Evolutionary conservation across 2,113 vertebrate genomes (phyloP).

Genomic region (Tenrec ecaudatus): DNA sequence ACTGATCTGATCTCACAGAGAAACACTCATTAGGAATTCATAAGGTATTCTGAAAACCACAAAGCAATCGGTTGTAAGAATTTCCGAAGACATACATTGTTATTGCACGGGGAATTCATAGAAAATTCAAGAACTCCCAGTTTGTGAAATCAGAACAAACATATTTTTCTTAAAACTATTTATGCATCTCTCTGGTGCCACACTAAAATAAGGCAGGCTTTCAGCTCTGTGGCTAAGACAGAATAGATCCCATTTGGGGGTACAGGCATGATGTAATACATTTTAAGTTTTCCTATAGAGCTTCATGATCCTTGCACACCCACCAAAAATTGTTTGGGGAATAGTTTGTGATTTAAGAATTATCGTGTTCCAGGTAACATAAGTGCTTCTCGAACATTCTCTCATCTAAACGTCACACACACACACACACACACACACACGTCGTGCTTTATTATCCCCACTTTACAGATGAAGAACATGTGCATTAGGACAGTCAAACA

Average conservation of each 20-base stretch:
- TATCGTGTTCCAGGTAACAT: not conserved
- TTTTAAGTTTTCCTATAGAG: not conserved
- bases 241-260: not conserved
- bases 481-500: not conserved
- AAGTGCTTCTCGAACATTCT: not conserved
- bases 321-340: not conserved
- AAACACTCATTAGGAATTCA: constrained; percentile 1
- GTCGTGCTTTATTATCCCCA: not conserved
- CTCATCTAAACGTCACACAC: not conserved
- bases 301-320: not conserved
- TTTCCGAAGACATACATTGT: not conserved
- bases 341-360: not conserved
- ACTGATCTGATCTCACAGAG: not conserved
- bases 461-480: not conserved
- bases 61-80: not conserved
- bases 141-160: not conserved
- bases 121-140: constrained; percentile 15
- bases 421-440: not conserved
- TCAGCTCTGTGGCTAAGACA: not conserved
- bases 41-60: not conserved
- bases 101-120: not conserved
- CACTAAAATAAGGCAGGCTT: not conserved
- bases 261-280: not conserved
- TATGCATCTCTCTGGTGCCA: not conserved
- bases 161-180: not conserved